Base-by-base conservation (phyloP, 2,113 vertebrate species). In the Psilopogon haemacephalus region DNA sequence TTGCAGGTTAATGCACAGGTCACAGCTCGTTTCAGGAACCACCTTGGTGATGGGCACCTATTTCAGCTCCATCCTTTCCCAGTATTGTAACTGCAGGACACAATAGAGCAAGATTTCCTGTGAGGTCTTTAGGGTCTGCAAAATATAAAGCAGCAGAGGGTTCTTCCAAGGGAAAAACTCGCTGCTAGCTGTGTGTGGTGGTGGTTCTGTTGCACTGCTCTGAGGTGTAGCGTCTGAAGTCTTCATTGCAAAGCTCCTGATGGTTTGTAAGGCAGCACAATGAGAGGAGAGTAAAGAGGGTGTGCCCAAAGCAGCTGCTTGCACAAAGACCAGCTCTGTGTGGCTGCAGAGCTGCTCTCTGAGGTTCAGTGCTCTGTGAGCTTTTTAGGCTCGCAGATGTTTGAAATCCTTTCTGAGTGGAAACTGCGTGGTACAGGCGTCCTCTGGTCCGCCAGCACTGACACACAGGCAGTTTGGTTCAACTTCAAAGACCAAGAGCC, bases 81-180 rank as follows among this genome's bases (percentile, higher is more conserved):
- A 97, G 95, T 73, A 97, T 97, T 98, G 97, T 97, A 86, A 87
- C 70, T 59, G 80, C 37, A 64, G 76, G 90, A 92, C 90, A 98
- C 97, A 98, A 97, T 97, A 91, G 94, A 70, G 81, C 42, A 80
- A 20, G 13, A 0, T 92, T 98, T 98, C 97, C 97, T 97, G 95
- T 90, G 58, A 93, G 91, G 26, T 33, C 80, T 62, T 68, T 71
- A 69, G 37, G 13, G 60, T 56, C 28, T 76, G 75, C 54, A 44
- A 69, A 86, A 60, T 67, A 76, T 83, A 78, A 86, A 84, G 74
- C 86, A 84, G 70, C 60, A 88, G 84, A 90, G 60, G 93, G 94
- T 96, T 95, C 80, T 96, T 59, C 63, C 84, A 92, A 88, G 95
- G 85, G 77, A 97, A 97, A 96, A 95, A 95, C 71, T 55, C 86